Evolutionary conservation across 2,888 invertebrate genomes (phyloP), one percentile per base, ranked within the genome.

Genomic region (Nebria brevicollis): DNA sequence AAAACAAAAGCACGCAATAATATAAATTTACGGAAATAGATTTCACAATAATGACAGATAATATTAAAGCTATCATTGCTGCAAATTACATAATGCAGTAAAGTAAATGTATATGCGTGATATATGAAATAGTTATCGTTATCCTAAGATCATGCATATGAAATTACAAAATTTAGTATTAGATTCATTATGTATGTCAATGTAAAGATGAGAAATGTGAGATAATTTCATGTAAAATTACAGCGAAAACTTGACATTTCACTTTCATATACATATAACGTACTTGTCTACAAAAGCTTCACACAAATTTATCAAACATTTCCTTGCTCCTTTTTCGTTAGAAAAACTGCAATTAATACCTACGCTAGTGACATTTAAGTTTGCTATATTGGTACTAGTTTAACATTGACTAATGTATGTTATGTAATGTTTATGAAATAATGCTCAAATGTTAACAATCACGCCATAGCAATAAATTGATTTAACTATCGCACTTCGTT

Each of bases 11-110:
- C 54, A 13, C 8, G 54, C 54, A 54, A 54, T 54, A 54, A 54
- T 54, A 54, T 54, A 54, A 54, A 54, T 54, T 54, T 54, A 54
- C 54, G 54, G 54, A 54, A 54, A 54, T 54, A 54, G 54, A 54
- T 54, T 54, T 54, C 13, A 54, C 54, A 54, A 13, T 54, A 54
- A 54, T 54, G 54, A 54, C 54, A 54, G 54, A 54, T 11, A 54
- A 54, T 54, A 11, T 54, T 13, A 1, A 7, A 54, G 13, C 54
- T 54, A 54, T 54, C 54, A 54, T 54, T 54, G 54, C 54, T 54
- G 54, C 8, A 54, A 54, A 54, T 54, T 54, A 54, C 54, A 54
- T 54, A 54, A 54, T 54, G 54, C 54, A 54, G 54, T 54, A 54
- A 54, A 54, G 54, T 54, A 54, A 54, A 54, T 54, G 54, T 54